Conservation (phyloP, 2,888 invertebrate genomes). For the Cataglyphis altisquamis region DNA sequence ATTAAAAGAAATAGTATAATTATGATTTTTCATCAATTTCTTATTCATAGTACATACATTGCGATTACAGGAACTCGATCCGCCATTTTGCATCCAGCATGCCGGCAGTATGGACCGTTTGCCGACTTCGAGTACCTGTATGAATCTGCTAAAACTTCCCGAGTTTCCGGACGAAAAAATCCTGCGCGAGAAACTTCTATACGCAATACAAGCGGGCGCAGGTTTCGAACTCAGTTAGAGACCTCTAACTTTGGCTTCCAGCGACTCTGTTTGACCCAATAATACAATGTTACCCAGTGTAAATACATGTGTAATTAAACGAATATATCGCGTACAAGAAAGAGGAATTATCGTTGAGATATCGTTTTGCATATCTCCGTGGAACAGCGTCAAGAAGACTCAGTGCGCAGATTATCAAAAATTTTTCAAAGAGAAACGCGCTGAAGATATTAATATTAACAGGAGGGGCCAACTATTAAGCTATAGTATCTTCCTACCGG, state of each 20-base stretch:
- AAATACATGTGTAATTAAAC: slow-evolving; percentile 54
- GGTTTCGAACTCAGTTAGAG: slow-evolving; percentile 97
- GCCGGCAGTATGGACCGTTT: slow-evolving; percentile 96
- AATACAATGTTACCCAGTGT: slow-evolving; percentile 35
- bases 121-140: slow-evolving; percentile 99
- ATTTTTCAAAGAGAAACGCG: slow-evolving; percentile 25
- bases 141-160: slow-evolving; percentile 98
- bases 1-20: not conserved
- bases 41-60: not conserved
- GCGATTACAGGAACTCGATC: slow-evolving; percentile 93
- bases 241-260: not conserved
- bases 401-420: not conserved
- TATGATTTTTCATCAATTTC: not conserved
- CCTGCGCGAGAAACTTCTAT: slow-evolving; percentile 94
- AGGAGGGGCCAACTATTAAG: slow-evolving; percentile 76
- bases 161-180: slow-evolving; percentile 93
- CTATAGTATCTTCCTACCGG: slow-evolving; percentile 56
- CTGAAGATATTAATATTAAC: slow-evolving; percentile 61
- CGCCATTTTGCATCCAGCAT: slow-evolving; percentile 98
- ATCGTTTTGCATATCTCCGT: not conserved
- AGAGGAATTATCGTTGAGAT: not conserved
- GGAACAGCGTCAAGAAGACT: not conserved
- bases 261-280: slow-evolving; percentile 39
- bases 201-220: slow-evolving; percentile 97
- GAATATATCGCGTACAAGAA: not conserved